Evolutionary conservation across 2,113 vertebrate species (phyloP).

Genomic region (Alces alces): DNA sequence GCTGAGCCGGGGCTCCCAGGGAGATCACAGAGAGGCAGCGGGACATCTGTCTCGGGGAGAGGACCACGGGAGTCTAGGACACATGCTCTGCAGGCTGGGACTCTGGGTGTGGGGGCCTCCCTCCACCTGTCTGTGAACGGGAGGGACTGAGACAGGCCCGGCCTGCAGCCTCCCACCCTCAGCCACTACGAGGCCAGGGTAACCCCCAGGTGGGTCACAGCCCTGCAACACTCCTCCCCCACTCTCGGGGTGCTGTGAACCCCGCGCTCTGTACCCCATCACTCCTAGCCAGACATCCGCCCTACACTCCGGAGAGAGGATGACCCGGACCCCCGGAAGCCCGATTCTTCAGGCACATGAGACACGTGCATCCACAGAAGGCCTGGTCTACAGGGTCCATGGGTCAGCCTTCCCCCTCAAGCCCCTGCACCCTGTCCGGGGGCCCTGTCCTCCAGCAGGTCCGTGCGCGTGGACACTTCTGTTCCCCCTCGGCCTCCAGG

Average conservation of each 20-base stretch:
- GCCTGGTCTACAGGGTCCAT: fast-evolving
- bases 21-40: neutral
- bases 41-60: too few species aligned
- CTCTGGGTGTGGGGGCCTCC: neutral
- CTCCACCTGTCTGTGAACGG: neutral
- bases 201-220: fast-evolving
- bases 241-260: neutral
- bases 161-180: neutral
- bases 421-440: neutral
- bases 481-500: neutral
- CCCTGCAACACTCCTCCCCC: fast-evolving
- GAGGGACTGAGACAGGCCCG: neutral
- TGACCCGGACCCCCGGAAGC: fast-evolving
- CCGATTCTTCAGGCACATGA: neutral
- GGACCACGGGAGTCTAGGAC: neutral
- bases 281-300: neutral
- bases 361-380: neutral
- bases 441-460: neutral
- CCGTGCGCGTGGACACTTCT: fast-evolving
- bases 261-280: neutral
- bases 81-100: neutral
- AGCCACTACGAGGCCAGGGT: fast-evolving
- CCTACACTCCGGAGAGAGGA: fast-evolving
- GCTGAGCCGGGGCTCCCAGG: neutral
- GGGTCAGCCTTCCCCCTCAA: fast-evolving